Base-by-base conservation (phyloP, 2,888 invertebrate species). In the Drosophila colorata region DNA sequence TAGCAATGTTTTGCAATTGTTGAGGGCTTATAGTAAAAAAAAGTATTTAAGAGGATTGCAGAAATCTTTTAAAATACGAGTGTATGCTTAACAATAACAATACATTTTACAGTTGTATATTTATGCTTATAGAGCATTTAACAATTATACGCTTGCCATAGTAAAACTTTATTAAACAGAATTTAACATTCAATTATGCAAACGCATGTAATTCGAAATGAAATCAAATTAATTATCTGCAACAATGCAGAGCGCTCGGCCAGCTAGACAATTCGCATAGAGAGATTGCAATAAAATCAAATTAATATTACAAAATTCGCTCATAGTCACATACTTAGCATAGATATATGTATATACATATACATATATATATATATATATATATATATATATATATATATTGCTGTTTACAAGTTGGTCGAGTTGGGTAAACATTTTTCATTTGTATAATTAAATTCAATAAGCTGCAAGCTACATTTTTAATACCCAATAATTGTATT, bases 391-490 rank as follows among this genome's bases (percentile, higher is more conserved):
- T 9, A 31, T 40, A 6, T 28, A 4, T 14, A 31, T 44, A 14
- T 55, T 44, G 31, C 37, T 51, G 16, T 51, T 49, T 25, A 33
- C 38, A 44, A 38, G 25, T 28, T 40, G 56, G 44, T 14, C 16
- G 23, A 41, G 56, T 23, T 57, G 41, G 18, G 40, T 18, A 47
- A 57, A 67, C 38, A 69, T 67, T 85, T 65, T 69, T 52, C 69
- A 77, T 69, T 79, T 77, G 46, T 59, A 61, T 64, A 71, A 80
- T 85, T 69, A 59, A 80, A 82, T 82, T 82, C 61, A 80, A 82
- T 74, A 60, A 82, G 74, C 73, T 60, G 57, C 35, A 38, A 51
- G 56, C 67, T 40, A 60, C n/a, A 75, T 63, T 63, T 75, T 63
- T 61, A 67, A 75, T 61, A 41, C 28, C 47, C 46, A 51, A 47